These are phyloP conservation scores for Podarcis siculus DNA, from an alignment of 2,797 vertebrate genomes.

Conservation along the genomic window DNA sequence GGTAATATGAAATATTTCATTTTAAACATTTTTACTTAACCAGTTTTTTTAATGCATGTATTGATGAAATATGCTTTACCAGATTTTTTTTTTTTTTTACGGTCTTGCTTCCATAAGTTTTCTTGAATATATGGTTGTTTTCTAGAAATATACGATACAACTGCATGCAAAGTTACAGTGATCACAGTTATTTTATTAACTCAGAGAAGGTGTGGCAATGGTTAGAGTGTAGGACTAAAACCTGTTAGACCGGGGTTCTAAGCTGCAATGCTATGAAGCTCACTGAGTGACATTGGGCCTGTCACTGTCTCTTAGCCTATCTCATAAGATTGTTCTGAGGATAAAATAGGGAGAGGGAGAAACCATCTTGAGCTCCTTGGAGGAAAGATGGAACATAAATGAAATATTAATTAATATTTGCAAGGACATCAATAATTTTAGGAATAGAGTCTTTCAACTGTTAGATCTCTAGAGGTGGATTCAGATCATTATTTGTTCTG, in stretches of 20 bases:
- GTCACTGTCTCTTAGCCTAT: too few relatives aligned
- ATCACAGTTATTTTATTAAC: not conserved
- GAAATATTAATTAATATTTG: too few relatives aligned
- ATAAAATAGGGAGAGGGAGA: too few relatives aligned
- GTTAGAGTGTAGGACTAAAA: not conserved
- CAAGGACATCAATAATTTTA: too few relatives aligned
- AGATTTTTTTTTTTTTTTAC: not conserved
- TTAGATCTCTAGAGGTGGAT: not conserved
- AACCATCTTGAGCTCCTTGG: too few relatives aligned
- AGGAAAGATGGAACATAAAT: too few relatives aligned
- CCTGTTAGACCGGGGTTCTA: too few relatives aligned
- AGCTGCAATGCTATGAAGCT: too few relatives aligned
- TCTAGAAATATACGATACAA: not conserved
- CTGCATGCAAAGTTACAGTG: not conserved
- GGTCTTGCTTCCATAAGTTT: not conserved
- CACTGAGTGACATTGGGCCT: too few relatives aligned
- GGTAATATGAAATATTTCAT: conserved; percentile 77
- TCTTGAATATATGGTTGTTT: not conserved
- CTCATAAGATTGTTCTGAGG: too few relatives aligned
- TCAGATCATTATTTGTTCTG: not conserved
- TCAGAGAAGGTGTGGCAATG: not conserved
- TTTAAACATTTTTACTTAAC: not conserved
- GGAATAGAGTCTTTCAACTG: not conserved
- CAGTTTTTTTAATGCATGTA: not conserved
- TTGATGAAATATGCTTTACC: not conserved